Conservation (phyloP, 1,140 invertebrate species). For the Ceratosolen solmsi region DNA sequence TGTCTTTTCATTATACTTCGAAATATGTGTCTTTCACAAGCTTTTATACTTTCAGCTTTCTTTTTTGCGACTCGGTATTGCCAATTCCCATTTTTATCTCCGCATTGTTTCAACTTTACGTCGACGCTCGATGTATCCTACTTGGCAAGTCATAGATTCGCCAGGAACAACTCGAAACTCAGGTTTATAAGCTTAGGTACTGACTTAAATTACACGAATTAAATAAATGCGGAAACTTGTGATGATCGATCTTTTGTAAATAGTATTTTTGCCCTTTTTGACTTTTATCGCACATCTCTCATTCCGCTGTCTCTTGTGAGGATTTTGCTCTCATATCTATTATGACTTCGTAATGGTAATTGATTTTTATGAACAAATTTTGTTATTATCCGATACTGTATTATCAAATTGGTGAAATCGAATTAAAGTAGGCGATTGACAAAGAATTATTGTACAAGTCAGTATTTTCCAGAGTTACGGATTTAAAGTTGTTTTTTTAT, state of each 20-base stretch:
- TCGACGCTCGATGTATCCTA: background rate
- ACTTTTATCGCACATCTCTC: background rate
- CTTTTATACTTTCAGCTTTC: background rate
- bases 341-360: background rate
- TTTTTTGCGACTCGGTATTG: background rate
- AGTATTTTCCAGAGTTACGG: background rate
- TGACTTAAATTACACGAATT: constrained; percentile 2
- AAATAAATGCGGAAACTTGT: constrained; percentile 4
- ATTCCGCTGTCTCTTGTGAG: too few relatives aligned
- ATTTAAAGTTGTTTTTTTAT: constrained; percentile 18
- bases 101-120: background rate
- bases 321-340: too few relatives aligned
- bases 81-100: background rate
- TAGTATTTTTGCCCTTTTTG: background rate
- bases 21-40: background rate
- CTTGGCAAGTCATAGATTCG: constrained; percentile 9
- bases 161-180: background rate
- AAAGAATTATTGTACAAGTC: constrained; percentile 9
- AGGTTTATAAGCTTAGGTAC: background rate
- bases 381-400: background rate
- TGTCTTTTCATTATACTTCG: background rate
- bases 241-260: constrained; percentile 1
- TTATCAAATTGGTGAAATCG: background rate
- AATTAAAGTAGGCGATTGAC: constrained; percentile 16
- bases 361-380: constrained; percentile 26